Evolutionary conservation across 2,113 vertebrate genomes (phyloP).

Genomic region (Chlamydotis undulata): DNA sequence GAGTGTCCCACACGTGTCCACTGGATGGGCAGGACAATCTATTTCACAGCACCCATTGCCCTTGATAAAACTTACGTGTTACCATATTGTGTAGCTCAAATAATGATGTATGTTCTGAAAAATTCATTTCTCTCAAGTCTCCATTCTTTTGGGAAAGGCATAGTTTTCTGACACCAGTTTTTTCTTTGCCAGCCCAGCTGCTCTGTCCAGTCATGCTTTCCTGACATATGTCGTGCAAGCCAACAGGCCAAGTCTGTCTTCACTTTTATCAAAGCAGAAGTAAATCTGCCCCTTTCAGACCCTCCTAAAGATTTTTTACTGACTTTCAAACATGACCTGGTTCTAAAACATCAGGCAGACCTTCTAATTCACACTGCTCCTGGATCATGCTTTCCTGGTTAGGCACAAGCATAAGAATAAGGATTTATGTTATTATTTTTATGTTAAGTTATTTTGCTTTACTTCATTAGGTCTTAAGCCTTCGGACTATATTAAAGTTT

Average conservation of each 20-base stretch:
- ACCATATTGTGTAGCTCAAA: not conserved
- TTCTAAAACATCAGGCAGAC: not conserved
- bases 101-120: not conserved
- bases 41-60: not conserved
- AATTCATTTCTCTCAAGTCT: not conserved
- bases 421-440: not conserved
- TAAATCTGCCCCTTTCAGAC: not conserved
- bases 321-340: not conserved
- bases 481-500: not conserved
- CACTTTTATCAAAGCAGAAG: not conserved
- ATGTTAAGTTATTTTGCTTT: not conserved
- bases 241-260: not conserved
- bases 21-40: not conserved
- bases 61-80: not conserved
- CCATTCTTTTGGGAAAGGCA: not conserved
- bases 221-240: not conserved
- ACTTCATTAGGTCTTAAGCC: not conserved
- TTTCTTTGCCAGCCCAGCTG: not conserved
- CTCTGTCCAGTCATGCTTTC: not conserved
- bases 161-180: not conserved
- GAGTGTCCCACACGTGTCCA: accelerated
- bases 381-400: not conserved
- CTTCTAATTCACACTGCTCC: not conserved
- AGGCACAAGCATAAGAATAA: not conserved
- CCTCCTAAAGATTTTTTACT: not conserved